phyloP scores from a whole-genome alignment of 2,888 invertebrate species.

The Andrena praecox region DNA sequence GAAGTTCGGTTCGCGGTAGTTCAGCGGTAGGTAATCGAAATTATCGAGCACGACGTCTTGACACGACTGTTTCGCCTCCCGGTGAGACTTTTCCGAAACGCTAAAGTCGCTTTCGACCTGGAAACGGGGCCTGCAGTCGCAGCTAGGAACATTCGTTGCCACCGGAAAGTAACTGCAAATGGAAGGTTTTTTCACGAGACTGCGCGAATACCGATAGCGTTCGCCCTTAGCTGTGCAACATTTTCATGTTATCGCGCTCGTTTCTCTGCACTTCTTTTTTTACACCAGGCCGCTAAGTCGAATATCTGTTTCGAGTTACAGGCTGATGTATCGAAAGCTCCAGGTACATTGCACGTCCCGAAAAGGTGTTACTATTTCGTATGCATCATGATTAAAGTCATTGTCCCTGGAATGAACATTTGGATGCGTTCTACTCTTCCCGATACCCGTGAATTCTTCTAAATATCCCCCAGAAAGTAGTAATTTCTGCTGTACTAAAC shows the following conservation, averaged over 20 bases:
- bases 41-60: constrained; percentile 23
- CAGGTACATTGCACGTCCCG: no score
- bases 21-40: constrained; percentile 28
- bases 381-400: no score
- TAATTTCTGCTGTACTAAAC: not conserved
- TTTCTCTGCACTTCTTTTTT: not conserved
- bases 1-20: constrained; percentile 26
- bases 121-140: constrained; percentile 15
- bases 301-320: not conserved
- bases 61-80: not conserved
- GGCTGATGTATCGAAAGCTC: not conserved
- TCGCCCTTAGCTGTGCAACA: not conserved
- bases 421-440: no score
- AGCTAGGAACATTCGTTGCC: constrained; percentile 15
- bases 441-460: no score
- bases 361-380: no score
- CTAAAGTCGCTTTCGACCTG: not conserved
- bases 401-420: no score
- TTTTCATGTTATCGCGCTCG: constrained; percentile 35
- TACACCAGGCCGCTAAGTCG: not conserved
- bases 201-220: constrained; percentile 7
- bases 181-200: constrained; percentile 26
- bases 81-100: constrained; percentile 2
- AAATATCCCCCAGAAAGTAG: not conserved
- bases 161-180: constrained; percentile 46